Evolutionary conservation across 2,888 invertebrate species (phyloP), one percentile per base, ranked within the genome.

Genomic region (Luperina nickerlii): DNA sequence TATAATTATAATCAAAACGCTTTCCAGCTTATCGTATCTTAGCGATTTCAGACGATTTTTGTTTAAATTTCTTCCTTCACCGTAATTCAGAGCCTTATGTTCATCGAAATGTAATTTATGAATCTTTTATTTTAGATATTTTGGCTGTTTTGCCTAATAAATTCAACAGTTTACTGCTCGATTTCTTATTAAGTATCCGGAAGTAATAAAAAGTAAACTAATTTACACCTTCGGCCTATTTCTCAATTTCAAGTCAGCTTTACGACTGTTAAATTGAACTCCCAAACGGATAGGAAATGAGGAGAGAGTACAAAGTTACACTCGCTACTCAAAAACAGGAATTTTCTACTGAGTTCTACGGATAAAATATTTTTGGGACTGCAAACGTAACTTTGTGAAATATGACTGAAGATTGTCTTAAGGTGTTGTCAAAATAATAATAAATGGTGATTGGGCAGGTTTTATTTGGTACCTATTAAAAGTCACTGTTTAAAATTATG

Each of bases 191-290:
- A 77, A 78, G 74, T 79, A 82, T 78, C 24, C 76, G 88, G 87
- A 89, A 88, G 88, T 85, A 67, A 89, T 89, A 88, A 89, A 89
- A 88, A 42, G 32, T 48, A 67, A 70, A 72, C 68, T 83, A 81
- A 88, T 88, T 87, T 82, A 84, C 70, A 80, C 74, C 77, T 86
- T 81, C 78, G 57, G 79, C 90, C 81, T 82, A 65, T 82, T 84
- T 81, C 86, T 78, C 81, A 85, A 89, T 83, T 85, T 81, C 11
- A 80, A 88, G 77, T 85, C 74, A 72, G 73, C 74, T 89, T 89
- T 89, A 89, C 75, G 90, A 89, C 85, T 82, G 0, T 85, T 82
- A 87, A 85, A 89, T 89, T 89, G 79, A 83, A 89, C 81, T 85
- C 65, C 65, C 75, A 76, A 82, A 77, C 69, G 73, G 69, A 77